Base-by-base conservation (phyloP, 2,113 vertebrate genomes). In the Apaloderma vittatum region DNA sequence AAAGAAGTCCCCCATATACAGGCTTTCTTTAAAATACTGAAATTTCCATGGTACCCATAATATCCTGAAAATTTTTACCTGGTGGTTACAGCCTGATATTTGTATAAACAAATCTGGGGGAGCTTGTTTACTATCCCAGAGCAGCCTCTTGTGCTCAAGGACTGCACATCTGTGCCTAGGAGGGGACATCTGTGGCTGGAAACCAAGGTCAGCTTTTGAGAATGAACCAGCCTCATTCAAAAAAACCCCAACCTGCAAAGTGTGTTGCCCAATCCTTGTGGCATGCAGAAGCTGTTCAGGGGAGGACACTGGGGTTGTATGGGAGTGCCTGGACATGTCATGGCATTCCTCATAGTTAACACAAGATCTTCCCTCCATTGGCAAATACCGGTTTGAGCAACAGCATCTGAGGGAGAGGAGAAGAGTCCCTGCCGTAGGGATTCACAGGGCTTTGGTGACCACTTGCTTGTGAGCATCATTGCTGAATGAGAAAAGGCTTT, bases 291-390 rank as follows among this genome's bases (percentile, higher is more conserved):
- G 26, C 55, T 5, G 0, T 34, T 43, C 43, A 65, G 32, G 22
- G 3, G 2, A 67, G 74, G 34, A 16, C 18, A 22, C 37, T 72
- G 8, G 4, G 11, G 15, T 63, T 79, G 24, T 40, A 11, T 13
- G 21, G 79, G 26, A 79, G 13, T 51, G 59, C 52, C 75, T 2
- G 2, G 54, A 74, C 63, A 61, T 15, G 63, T 66, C 65, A 65
- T 6, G 0, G 46, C 0, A 0, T 73, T 94, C 68, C 55, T 62
- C 73, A 29, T 43, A 24, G 66, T 40, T 78, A 23, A 40, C 0
- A 0, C 59, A 73, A 71, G 57, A n/a, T 59, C 57, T 34, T 34
- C 34, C 37, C 29, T 91, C 46, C 21, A 22, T 43, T 93, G 75
- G 32, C 59, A 93, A 91, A 84, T 36, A 80, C 24, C 34, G 73